These are phyloP conservation scores for Candoia aspera DNA, from an alignment of 2,113 vertebrate genomes.

Conservation along the genomic window DNA sequence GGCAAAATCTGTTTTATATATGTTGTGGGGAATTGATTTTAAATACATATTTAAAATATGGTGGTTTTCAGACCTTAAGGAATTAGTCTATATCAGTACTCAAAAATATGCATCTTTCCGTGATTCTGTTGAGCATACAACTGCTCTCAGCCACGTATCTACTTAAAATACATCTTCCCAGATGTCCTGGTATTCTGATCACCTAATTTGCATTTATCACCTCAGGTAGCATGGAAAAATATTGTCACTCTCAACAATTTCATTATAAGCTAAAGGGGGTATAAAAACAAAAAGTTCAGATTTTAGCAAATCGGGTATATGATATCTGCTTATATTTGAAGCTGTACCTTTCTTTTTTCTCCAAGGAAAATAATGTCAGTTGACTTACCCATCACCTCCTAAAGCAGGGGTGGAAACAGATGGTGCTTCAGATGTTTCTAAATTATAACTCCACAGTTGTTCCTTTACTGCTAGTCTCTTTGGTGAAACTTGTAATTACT, in stretches of 20 bases:
- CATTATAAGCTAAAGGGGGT: not conserved
- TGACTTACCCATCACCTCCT: not conserved
- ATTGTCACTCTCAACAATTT: not conserved
- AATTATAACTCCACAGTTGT: not conserved
- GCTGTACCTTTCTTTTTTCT: not conserved
- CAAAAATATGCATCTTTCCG: not conserved
- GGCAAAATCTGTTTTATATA: not conserved
- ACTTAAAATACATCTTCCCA: not conserved
- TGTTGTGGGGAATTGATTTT: not conserved
- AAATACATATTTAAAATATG: not conserved
- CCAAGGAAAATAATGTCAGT: not conserved
- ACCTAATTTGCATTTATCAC: not conserved
- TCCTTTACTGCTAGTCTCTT: not conserved
- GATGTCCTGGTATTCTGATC: not conserved
- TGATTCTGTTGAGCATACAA: not conserved
- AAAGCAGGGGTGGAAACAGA: not conserved
- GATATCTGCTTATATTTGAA: not conserved
- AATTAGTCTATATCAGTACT: not conserved
- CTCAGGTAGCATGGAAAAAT: not conserved
- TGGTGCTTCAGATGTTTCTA: not conserved
- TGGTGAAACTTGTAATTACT: not conserved
- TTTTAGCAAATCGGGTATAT: not conserved
- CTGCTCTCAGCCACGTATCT: not conserved
- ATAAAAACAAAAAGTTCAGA: not conserved
- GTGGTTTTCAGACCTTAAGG: not conserved